Percentiles rank a stretch among this genome's conserved stretches.
phyloP scores from a whole-genome alignment of 2,113 vertebrate species.

The Phaethon lepturus region DNA sequence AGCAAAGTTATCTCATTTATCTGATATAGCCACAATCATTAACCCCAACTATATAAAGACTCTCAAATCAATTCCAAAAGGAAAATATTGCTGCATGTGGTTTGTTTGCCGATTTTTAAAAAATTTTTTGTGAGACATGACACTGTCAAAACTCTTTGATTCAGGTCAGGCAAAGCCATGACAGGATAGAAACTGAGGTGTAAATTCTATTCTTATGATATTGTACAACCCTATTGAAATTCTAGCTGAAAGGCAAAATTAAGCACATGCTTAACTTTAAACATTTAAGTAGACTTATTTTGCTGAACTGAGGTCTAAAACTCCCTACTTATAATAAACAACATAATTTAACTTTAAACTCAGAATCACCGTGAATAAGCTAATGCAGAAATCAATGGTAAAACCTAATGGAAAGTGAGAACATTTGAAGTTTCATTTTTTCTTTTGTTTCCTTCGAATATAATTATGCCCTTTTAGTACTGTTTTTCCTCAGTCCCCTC shows the following conservation, averaged over 20 bases:
- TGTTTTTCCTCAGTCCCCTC: neutral
- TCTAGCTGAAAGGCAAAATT: neutral
- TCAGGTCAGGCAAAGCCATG: neutral
- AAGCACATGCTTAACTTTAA: neutral
- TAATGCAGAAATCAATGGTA: slow-evolving; percentile 29
- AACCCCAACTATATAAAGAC: neutral
- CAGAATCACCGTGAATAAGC: neutral
- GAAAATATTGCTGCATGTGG: neutral
- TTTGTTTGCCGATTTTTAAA: neutral
- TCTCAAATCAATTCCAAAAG: neutral
- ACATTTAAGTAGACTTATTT: neutral
- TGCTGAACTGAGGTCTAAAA: neutral
- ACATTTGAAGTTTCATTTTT: slow-evolving; percentile 14
- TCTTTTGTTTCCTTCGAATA: neutral
- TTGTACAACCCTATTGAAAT: neutral
- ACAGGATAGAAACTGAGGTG: neutral
- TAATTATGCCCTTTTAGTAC: neutral
- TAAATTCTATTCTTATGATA: neutral
- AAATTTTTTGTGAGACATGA: neutral
- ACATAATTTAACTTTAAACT: slow-evolving; percentile 21
- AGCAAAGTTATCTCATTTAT: neutral
- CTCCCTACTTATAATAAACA: neutral
- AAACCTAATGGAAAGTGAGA: slow-evolving; percentile 16
- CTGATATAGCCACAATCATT: neutral
- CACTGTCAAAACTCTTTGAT: neutral